Percentiles rank a stretch among this genome's conserved stretches.
These are phyloP conservation scores for Xerus inauris DNA, from an alignment of 2,113 vertebrate genomes.

Conservation along the genomic window DNA sequence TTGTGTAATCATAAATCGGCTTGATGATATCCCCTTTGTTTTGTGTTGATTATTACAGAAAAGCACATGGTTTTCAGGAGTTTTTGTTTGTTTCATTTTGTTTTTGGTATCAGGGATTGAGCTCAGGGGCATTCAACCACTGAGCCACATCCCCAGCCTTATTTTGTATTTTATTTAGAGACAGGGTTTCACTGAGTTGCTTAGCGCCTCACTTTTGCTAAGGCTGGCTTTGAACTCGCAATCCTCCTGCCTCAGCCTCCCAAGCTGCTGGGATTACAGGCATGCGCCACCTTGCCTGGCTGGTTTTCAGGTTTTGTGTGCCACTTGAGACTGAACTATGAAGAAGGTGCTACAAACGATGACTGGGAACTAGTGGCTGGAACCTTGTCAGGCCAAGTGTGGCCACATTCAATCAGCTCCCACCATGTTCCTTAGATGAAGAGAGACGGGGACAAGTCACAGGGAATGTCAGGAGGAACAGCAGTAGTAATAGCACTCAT, in stretches of 20 bases:
- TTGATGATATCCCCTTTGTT: not conserved
- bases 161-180: too few species aligned
- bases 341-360: not conserved
- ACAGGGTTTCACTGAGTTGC: too few species aligned
- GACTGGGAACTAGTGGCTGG: not conserved
- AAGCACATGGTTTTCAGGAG: not conserved
- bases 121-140: too few species aligned
- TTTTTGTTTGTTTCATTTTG: too few species aligned
- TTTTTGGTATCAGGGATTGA: too few species aligned
- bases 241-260: too few species aligned
- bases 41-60: not conserved
- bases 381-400: not conserved
- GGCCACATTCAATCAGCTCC: not conserved
- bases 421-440: not conserved
- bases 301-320: not conserved
- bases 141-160: too few species aligned
- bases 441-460: not conserved
- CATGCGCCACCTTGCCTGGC: too few species aligned
- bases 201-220: too few species aligned
- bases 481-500: not conserved
- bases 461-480: not conserved
- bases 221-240: too few species aligned
- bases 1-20: not conserved
- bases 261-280: too few species aligned
- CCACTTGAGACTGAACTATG: not conserved